A percentile compares a stretch with the other conserved stretches of the same genome.
These are phyloP conservation scores for Phyllostomus hastatus DNA, from an alignment of 2,113 vertebrate genomes.

Conservation along the genomic window DNA sequence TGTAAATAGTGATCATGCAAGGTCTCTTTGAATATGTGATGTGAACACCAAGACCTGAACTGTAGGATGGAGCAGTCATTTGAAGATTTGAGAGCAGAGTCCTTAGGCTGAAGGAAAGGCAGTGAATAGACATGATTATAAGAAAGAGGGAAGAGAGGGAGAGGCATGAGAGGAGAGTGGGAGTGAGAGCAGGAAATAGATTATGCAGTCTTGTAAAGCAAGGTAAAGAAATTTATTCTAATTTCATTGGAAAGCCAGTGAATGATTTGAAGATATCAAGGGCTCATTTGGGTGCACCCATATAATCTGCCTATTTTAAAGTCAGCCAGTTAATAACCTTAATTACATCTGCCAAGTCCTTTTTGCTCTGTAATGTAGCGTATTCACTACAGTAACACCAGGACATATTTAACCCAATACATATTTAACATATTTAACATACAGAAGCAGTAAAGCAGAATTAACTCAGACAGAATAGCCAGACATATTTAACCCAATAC, in stretches of 20 bases:
- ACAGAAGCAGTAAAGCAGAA: not conserved
- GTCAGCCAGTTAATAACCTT: not conserved
- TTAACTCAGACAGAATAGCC: not conserved
- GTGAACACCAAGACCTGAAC: not conserved
- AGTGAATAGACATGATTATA: not conserved
- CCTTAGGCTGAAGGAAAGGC: slow-evolving; percentile 18
- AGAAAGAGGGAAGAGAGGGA: not conserved
- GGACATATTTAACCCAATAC: not conserved
- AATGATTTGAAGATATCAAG: not conserved
- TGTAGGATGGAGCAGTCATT: not conserved
- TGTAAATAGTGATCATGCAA: not conserved
- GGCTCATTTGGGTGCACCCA: not conserved
- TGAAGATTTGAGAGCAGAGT: not conserved
- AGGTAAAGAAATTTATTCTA: not conserved
- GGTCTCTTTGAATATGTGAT: not conserved
- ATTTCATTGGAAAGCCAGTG: not conserved
- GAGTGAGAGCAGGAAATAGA: not conserved
- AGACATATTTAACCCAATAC: not conserved
- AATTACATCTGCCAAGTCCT: not conserved
- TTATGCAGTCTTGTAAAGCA: not conserved
- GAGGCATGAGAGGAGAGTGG: not conserved
- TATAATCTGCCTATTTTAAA: not conserved
- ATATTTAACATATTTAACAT: not conserved
- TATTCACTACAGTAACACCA: not conserved
- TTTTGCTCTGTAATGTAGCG: not conserved